Evolutionary conservation across 2,888 invertebrate genomes (phyloP), one percentile per base, ranked within the genome.

Genomic region (Arge pagana): DNA sequence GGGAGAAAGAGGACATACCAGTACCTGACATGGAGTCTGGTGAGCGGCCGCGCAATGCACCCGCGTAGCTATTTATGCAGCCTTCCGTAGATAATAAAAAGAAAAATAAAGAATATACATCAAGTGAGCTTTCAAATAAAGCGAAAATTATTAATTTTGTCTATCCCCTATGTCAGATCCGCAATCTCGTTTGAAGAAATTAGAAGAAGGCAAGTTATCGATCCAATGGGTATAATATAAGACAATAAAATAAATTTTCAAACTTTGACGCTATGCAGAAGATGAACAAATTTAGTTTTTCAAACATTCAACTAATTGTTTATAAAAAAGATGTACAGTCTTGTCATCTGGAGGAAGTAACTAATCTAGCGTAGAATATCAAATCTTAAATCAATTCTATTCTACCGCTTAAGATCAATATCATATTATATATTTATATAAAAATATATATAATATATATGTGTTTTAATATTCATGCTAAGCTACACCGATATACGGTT

Each of bases 11-110:
- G 70, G 68, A 69, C 80, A 82, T 82, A 83, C 82, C 81, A 81
- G 85, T 88, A 93, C 93, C 93, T 90, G 92, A 88, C 88, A 92
- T 88, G 82, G 82, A 81, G 82, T 85, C 85, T 79, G 85, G 84
- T 79, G 87, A 86, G 72, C 88, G 86, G 79, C 92, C 92, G 80
- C 90, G 89, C 81, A 93, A 85, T 80, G 91, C 90, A 81, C 90
- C 89, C 79, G 93, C 92, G 87, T 93, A 93, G 83, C 90, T 86
- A 84, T 83, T 82, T 82, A 73, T 72, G 75, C 70, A 74, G 76
- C 70, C 76, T 76, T 74, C 72, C 65, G 68, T 68, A 67, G 71
- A 66, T 62, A 74, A 70, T 74, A 75, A 71, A 76, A 72, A 75
- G 71, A 74, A 73, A 74, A 70, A 70, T 71, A 65, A 66, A 64